Evolutionary conservation across 37 sponge, comb jelly and placozoan species (phyloP), one percentile per base, ranked within the genome.

Genomic region (Ianthella basta): DNA sequence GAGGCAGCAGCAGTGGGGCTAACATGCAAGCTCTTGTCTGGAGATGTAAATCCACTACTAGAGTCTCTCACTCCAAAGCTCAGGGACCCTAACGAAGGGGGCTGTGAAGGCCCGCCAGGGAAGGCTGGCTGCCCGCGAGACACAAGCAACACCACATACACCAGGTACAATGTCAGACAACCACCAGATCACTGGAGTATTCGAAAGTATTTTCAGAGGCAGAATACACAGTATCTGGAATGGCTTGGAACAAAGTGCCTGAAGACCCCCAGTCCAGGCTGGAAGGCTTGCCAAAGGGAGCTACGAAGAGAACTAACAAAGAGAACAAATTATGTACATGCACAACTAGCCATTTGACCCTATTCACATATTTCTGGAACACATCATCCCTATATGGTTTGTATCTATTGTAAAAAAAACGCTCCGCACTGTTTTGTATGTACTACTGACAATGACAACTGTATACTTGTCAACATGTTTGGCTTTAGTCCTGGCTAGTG

Each of bases 1-100:
- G 39, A 72, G 36, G 73, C 73, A 34, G 73, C 73, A 72, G 73
- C 73, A 33, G 73, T 72, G 36, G 73, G 73, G 13, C 73, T 72
- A 34, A 72, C 73, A 15, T 72, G 73, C 36, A 72, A 19, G 39
- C 73, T 72, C 35, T 33, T 72, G 73, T 32, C 39, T 34, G 35
- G 73, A 72, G 14, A 72, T 32, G 39, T 32, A 15, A 72, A 72
- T 37, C 38, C 20, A 72, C 73, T 40, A 34, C 73, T 72, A 13
- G 30, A 66, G 14, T 72, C 39, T 19, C 38, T 72, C 73, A 72
- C 73, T 40, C 73, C 73, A 34, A 6, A 38, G 5, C 19, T 20
- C 39, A 34, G 39, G 12, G 73, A 72, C 73, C 73, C 36, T 10
- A 72, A 19, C 19, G 39, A 72, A 72, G 73, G 39, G 19, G 39